Evolutionary conservation across 2,797 vertebrate species (phyloP).

Genomic region (Triplophysa yarkandensis): DNA sequence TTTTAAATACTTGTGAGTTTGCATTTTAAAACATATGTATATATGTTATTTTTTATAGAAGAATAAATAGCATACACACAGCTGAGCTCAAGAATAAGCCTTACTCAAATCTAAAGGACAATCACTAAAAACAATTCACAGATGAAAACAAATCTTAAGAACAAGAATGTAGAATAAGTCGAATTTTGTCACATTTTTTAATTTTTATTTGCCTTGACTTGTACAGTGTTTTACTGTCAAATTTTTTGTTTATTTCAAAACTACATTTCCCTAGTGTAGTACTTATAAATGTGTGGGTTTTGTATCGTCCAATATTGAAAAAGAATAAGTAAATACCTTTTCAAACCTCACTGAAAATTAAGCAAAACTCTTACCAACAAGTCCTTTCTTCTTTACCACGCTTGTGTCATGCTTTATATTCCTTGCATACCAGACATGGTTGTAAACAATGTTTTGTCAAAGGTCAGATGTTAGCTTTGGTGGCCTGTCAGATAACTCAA

Average conservation of each 20-base stretch:
- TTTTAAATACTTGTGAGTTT: not conserved
- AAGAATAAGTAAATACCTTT: not conserved
- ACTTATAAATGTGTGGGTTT: not conserved
- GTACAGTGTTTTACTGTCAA: not conserved
- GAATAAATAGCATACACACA: not conserved
- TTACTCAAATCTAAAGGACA: not conserved
- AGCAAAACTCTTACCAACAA: not conserved
- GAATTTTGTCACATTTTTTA: too few relatives aligned
- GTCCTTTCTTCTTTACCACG: not conserved
- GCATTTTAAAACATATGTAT: not conserved
- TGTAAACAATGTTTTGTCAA: constrained; percentile 40
- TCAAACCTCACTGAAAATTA: not conserved
- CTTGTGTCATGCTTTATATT: not conserved
- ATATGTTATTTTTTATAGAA: not conserved
- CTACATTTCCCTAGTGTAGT: not conserved
- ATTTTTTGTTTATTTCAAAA: not conserved
- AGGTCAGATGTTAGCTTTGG: constrained; percentile 40
- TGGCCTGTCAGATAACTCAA: constrained; percentile 12
- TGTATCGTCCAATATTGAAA: not conserved
- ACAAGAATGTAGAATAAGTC: too few relatives aligned
- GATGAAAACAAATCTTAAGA: not conserved
- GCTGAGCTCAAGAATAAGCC: not conserved
- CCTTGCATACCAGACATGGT: constrained; percentile 6
- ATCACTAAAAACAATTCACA: not conserved
- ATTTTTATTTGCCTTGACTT: not conserved